These are phyloP conservation scores for Stictonetta naevosa DNA, from an alignment of 2,113 vertebrate species.

Conservation along the genomic window DNA sequence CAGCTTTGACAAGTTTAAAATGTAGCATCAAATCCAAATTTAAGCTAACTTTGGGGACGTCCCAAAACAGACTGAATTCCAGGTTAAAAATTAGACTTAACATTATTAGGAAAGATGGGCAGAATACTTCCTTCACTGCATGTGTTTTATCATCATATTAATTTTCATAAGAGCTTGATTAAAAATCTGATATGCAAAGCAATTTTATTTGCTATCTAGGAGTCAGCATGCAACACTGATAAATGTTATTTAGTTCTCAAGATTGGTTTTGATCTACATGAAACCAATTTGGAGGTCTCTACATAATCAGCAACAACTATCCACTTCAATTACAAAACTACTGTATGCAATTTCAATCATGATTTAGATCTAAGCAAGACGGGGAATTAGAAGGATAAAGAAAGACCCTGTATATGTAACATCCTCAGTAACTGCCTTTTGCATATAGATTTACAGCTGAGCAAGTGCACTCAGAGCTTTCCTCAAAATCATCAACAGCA, in stretches of 20 bases:
- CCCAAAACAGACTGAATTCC: neutral
- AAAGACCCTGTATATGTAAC: rapidly evolving
- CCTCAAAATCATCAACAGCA: neutral
- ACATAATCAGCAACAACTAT: neutral
- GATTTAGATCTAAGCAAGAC: neutral
- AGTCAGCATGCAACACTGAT: neutral
- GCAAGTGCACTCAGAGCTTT: neutral
- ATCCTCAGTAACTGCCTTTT: neutral
- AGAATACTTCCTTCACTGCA: neutral
- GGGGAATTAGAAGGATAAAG: neutral
- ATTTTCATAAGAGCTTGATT: neutral
- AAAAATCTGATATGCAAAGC: neutral
- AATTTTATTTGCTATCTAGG: neutral
- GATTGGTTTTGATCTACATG: neutral
- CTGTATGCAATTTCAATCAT: neutral
- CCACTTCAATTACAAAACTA: neutral
- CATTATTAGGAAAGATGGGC: neutral
- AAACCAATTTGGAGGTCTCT: neutral
- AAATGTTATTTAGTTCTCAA: neutral
- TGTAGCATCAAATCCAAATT: neutral
- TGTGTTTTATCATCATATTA: neutral
- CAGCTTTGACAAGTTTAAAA: neutral
- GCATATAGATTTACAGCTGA: conserved; percentile 13
- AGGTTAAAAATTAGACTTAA: neutral
- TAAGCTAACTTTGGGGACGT: neutral